A percentile compares a stretch with the other conserved stretches of the same genome.
Conservation (phyloP, 2,113 vertebrate genomes). For the Barbus barbus region DNA sequence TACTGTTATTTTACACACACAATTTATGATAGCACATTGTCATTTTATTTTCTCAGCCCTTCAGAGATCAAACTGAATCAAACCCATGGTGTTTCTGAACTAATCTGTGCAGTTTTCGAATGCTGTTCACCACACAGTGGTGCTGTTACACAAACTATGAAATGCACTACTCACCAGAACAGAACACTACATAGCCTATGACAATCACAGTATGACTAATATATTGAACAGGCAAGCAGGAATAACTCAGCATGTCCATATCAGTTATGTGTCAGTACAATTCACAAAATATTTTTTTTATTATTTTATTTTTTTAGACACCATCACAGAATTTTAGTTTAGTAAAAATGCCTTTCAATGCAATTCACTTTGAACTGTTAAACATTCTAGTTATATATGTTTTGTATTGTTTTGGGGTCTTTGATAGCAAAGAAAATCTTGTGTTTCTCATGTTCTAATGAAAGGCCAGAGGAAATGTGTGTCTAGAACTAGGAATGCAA, state of each 20-base stretch:
- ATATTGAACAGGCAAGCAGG: not conserved
- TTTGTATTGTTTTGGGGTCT: too few species aligned
- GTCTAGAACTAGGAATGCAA: too few species aligned
- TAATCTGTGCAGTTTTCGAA: not conserved
- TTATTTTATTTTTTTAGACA: too few species aligned
- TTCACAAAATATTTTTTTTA: too few species aligned
- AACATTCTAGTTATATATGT: not conserved
- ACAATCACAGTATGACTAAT: too few species aligned
- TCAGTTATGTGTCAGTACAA: not conserved
- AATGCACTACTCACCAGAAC: not conserved
- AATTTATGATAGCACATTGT: too few species aligned
- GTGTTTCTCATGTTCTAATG: too few species aligned
- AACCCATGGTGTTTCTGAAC: not conserved
- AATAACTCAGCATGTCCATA: not conserved
- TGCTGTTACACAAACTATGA: slow-evolving; percentile 40
- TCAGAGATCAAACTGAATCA: not conserved
- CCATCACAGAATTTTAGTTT: too few species aligned
- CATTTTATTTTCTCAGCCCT: too few species aligned
- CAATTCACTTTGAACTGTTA: not conserved
- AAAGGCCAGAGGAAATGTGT: too few species aligned
- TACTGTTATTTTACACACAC: too few species aligned
- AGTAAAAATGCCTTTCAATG: not conserved
- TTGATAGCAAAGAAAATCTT: too few species aligned
- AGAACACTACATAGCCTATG: not conserved
- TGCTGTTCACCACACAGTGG: slow-evolving; percentile 39